Evolutionary conservation across 2,113 vertebrate genomes (phyloP).

Genomic region (Scalopus aquaticus): DNA sequence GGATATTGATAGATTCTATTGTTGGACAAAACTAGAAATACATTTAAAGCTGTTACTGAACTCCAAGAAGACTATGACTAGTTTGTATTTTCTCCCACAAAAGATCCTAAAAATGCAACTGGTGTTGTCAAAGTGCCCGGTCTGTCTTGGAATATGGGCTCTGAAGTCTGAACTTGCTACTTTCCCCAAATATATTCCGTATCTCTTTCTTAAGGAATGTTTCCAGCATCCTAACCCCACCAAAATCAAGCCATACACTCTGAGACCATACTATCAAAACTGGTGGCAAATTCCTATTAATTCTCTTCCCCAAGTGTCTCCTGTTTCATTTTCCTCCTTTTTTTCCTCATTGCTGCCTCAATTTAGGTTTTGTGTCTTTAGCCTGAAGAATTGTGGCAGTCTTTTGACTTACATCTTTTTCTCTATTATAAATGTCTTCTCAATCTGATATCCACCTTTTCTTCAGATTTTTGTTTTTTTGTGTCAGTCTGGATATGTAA

Average conservation of each 20-base stretch:
- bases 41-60: constrained; percentile 13
- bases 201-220: too few relatives aligned
- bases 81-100: constrained; percentile 41
- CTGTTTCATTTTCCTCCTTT: background rate
- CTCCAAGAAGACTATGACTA: constrained; percentile 30
- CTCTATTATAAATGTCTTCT: background rate
- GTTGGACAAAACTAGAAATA: background rate
- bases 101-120: constrained; percentile 12
- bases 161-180: background rate
- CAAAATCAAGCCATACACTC: background rate
- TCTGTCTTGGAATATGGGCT: constrained; percentile 14
- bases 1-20: background rate
- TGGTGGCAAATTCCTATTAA: background rate
- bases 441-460: background rate
- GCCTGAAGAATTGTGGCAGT: background rate
- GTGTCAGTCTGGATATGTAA: background rate
- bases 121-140: background rate
- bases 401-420: background rate
- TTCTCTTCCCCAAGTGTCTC: background rate
- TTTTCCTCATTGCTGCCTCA: background rate
- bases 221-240: background rate
- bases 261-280: background rate
- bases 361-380: constrained; percentile 16
- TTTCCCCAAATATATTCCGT: background rate
- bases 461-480: constrained; percentile 18